Percentiles rank a stretch among this genome's conserved stretches.
phyloP scores from a whole-genome alignment of 2,888 invertebrate species.

The Oligia strigilis region DNA sequence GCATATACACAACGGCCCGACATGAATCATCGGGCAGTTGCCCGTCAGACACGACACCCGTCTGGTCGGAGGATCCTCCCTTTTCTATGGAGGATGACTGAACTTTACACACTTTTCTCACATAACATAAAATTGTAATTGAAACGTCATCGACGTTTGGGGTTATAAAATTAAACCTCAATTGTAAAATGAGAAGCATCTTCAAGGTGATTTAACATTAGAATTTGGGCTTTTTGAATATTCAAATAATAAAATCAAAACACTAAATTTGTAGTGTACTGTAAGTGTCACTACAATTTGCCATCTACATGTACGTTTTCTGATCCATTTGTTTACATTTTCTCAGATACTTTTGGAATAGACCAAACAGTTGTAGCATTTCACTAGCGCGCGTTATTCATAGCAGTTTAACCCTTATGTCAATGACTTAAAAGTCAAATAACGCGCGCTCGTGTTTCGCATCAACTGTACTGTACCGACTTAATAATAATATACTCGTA shows the following conservation, averaged over 20 bases:
- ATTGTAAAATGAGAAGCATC: neutral
- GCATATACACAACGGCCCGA: too few relatives aligned
- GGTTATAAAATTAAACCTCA: neutral
- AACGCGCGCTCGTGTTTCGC: constrained; percentile 1
- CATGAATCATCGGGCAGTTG: too few relatives aligned
- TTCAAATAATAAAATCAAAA: neutral
- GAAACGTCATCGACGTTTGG: too few relatives aligned
- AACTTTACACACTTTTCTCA: too few relatives aligned
- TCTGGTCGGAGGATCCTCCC: too few relatives aligned
- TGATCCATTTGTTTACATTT: neutral
- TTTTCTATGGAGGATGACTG: too few relatives aligned
- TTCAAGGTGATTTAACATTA: neutral
- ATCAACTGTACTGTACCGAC: neutral
- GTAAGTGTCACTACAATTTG: neutral
- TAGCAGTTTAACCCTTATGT: constrained; percentile 2
- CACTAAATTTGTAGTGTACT: neutral
- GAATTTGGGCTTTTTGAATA: neutral
- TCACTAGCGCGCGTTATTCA: neutral
- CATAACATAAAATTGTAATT: too few relatives aligned
- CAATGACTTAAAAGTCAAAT: neutral
- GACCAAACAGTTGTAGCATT: constrained; percentile 3
- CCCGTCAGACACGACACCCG: too few relatives aligned
- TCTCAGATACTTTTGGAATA: neutral
- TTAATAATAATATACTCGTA: constrained; percentile 16
- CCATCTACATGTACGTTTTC: neutral